These are phyloP conservation scores for Microctonus brassicae DNA, from an alignment of 2,888 invertebrate genomes.

Conservation along the genomic window DNA sequence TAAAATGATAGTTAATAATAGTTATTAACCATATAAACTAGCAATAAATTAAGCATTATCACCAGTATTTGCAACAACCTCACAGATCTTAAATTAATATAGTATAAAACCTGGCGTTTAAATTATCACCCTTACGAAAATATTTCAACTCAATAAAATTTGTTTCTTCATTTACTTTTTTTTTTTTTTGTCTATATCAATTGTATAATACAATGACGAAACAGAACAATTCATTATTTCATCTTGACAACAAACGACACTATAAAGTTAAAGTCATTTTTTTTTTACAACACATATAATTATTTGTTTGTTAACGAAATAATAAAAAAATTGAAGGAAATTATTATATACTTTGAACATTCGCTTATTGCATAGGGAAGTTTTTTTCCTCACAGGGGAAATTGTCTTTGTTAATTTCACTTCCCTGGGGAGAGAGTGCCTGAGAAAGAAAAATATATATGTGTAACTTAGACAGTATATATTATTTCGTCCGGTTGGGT, in stretches of 20 bases:
- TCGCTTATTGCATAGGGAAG: not conserved
- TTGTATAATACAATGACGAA: not conserved
- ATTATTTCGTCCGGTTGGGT: slow-evolving; percentile 32
- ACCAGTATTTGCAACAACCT: not conserved
- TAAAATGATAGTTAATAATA: not conserved
- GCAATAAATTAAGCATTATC: not conserved
- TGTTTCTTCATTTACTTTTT: too few relatives aligned
- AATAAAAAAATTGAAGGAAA: not conserved
- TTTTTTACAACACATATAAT: not conserved
- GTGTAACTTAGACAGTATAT: slow-evolving; percentile 9
- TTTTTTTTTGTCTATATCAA: too few relatives aligned
- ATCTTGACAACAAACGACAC: not conserved
- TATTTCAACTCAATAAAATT: too few relatives aligned
- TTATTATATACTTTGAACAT: not conserved
- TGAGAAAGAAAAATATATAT: not conserved
- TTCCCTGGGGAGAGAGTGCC: not conserved
- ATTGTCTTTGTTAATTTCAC: slow-evolving; percentile 29
- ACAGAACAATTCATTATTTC: not conserved
- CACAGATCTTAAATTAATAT: not conserved
- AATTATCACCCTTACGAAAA: too few relatives aligned
- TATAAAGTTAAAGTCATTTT: not conserved
- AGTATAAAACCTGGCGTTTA: too few relatives aligned
- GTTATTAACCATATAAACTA: not conserved
- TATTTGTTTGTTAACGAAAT: too few relatives aligned
- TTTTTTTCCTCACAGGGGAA: not conserved